Base-by-base conservation (phyloP, 2,888 invertebrate species). In the Acrobasis suavella region DNA sequence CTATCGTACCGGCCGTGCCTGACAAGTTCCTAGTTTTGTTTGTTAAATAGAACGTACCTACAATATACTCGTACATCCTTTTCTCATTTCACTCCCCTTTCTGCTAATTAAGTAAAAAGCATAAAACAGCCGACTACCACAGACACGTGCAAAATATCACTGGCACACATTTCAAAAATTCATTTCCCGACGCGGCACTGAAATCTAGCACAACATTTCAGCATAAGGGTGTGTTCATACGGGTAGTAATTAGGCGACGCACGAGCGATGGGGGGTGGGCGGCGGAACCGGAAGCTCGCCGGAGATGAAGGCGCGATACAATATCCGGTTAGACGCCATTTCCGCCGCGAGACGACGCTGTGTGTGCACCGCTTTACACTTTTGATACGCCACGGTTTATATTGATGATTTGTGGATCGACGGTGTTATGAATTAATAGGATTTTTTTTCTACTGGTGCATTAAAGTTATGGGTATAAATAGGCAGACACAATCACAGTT, bases 241-340 rank as follows among this genome's bases (percentile, higher is more conserved):
- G 67, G 68, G 67, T 71, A 85, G 91, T 91, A 91, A 91, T 92
- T 92, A 92, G 91, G 87, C 86, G 83, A 83, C 82, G 87, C 84
- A 83, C 82, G 83, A 78, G 81, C 69, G 65, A 78, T 70, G 79
- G 81, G 77, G 76, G 78, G 75, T 71, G 80, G 83, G 80, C 75
- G 81, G 80, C 84, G 89, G 90, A 90, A 87, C 81, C 86, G 91
- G 91, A 91, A 88, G 88, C 85, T 70, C 79, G 84, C 92, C 92
- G 92, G 92, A 92, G 92, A 92, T 92, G 92, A 92, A 92, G 91
- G 89, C 91, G 89, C 92, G 92, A 92, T 92, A 92, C 91, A 92
- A 92, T 92, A 92, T 92, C 92, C 92, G 91, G 92, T 90, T 88
- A 86, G 89, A 87, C 89, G 90, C 91, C 87, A 89, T 91, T 89